Percentiles rank a stretch among this genome's conserved stretches.
Conservation (phyloP, 2,888 invertebrate species). For the Amblyteles armatorius region DNA sequence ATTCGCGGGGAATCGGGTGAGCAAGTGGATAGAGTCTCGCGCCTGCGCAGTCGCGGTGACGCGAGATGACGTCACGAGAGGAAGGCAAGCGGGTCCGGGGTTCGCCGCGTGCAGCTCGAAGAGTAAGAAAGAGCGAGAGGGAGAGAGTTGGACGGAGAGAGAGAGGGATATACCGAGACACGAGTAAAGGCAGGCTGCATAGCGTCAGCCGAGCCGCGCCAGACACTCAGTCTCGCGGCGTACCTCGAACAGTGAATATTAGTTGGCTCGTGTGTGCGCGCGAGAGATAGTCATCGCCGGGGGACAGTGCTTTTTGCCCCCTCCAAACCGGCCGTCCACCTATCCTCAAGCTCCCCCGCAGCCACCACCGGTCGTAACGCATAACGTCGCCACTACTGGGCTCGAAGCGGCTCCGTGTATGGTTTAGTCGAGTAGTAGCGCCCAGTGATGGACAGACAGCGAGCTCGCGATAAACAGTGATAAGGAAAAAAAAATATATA, state of each 20-base stretch:
- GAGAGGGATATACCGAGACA: constrained; percentile 17
- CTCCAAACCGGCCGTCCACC: neutral
- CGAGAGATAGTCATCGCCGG: constrained; percentile 36
- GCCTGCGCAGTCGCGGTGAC: constrained; percentile 64
- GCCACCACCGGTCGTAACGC: neutral
- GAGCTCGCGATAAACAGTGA: constrained; percentile 18
- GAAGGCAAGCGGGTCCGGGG: constrained; percentile 43
- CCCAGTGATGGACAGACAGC: constrained; percentile 48
- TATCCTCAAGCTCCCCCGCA: constrained; percentile 12
- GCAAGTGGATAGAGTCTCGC: constrained; percentile 51
- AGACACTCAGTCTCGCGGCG: constrained; percentile 84
- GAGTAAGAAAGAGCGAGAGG: constrained; percentile 51
- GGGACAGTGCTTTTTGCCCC: constrained; percentile 30
- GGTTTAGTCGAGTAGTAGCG: constrained; percentile 61
- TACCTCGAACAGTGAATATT: constrained; percentile 74
- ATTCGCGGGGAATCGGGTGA: constrained; percentile 53
- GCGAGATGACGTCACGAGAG: constrained; percentile 61
- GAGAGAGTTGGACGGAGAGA: constrained; percentile 46
- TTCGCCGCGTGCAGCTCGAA: constrained; percentile 22
- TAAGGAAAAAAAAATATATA: constrained; percentile 13
- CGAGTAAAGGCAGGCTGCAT: constrained; percentile 69
- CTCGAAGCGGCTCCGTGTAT: neutral
- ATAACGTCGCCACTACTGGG: constrained; percentile 10
- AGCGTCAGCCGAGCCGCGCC: constrained; percentile 72
- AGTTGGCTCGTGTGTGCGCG: constrained; percentile 10